These are phyloP conservation scores for Ailuropoda melanoleuca DNA, from an alignment of 2,113 vertebrate genomes.

Conservation along the genomic window DNA sequence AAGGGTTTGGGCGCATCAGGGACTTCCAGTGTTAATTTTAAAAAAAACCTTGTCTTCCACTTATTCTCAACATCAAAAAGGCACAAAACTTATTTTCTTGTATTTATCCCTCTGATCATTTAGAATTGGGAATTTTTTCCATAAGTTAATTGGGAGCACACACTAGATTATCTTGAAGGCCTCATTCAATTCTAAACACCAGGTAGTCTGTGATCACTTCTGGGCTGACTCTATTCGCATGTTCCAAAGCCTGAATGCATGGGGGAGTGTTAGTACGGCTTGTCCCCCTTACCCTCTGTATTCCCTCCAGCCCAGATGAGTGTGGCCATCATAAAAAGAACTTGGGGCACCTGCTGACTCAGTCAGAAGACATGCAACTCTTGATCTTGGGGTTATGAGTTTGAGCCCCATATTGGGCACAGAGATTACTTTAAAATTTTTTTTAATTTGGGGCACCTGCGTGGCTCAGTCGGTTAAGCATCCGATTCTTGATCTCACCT, in stretches of 20 bases:
- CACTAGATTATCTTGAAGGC: not conserved
- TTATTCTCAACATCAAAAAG: not conserved
- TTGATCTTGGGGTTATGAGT: not conserved
- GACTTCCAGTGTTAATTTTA: not conserved
- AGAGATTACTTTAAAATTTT: not conserved
- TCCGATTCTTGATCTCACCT: not conserved
- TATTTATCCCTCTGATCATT: not conserved
- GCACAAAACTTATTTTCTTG: not conserved
- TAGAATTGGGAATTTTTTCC: not conserved
- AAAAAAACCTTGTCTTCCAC: not conserved
- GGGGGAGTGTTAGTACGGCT: not conserved
- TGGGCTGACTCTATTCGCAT: not conserved
- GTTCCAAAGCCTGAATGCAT: not conserved
- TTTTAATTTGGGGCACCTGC: not conserved
- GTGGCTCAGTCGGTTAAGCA: not conserved
- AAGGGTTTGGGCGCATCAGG: not conserved
- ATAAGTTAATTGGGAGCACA: not conserved
- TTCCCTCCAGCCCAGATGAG: not conserved
- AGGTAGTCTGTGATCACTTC: not conserved
- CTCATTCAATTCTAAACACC: not conserved
- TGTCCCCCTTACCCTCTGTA: not conserved
- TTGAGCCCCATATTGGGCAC: not conserved
- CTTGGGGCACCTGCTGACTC: not conserved
- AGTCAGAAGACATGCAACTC: not conserved
- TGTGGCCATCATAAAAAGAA: not conserved